Evolutionary conservation across 2,888 invertebrate species (phyloP), one percentile per base, ranked within the genome.

Genomic region (Harpalus rufipes): DNA sequence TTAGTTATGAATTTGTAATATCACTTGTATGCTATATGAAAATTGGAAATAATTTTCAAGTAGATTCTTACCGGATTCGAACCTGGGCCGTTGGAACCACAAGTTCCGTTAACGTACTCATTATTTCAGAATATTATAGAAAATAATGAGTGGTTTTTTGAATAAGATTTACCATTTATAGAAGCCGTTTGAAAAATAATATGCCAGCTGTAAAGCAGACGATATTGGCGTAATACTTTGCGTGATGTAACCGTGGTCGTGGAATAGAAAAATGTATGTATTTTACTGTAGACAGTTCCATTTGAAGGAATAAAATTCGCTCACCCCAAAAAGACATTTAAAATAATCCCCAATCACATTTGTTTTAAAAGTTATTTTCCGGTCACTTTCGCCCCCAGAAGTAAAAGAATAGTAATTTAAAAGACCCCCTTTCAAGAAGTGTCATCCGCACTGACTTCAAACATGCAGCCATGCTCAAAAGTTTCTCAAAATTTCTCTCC

Each of bases 341-440:
- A 89, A 88, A 88, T 88, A 88, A 89, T 88, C 89, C 89, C 89
- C 89, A 88, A 89, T 89, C 88, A 87, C 90, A 90, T 90, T 90
- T 90, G 89, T 90, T 90, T 90, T 89, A 90, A 90, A 90, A 81
- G 85, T 86, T 86, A 88, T 89, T 88, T 88, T 88, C 88, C 89
- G 88, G 89, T 88, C 89, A 89, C 89, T 88, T 88, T 89, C 87
- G 86, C 87, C 87, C 87, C 87, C 83, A 88, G 87, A 86, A 86
- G 86, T 85, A 86, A 86, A 88, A 88, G 88, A 89, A 89, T 88
- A 89, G 89, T 89, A 90, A 90, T 90, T 90, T 89, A 89, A 90
- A 90, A 89, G 88, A 88, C 87, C 89, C 88, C 87, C 85, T 82
- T 86, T 86, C 86, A 32, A 16, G 12, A 25, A 87, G 87, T 88